Evolutionary conservation across 2,888 invertebrate genomes (phyloP).

Genomic region (Crepidodera aurea): DNA sequence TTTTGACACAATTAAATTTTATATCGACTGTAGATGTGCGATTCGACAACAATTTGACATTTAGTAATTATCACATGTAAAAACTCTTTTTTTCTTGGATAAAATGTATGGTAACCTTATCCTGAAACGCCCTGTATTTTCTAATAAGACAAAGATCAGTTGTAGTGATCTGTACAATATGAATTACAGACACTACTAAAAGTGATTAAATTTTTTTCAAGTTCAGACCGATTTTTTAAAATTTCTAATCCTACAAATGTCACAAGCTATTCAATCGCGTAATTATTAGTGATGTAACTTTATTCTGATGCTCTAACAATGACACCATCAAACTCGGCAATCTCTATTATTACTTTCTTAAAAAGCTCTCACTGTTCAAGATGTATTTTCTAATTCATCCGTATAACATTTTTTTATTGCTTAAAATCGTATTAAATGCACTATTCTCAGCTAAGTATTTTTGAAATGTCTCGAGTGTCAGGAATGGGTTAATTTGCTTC

Average conservation of each 20-base stretch:
- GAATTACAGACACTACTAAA: not conserved
- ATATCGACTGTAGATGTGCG: no score
- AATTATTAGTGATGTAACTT: no score
- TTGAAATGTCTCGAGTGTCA: conserved; percentile 17
- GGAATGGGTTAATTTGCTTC: conserved; percentile 16
- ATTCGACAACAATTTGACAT: no score
- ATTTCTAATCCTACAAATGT: no score
- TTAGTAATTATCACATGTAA: no score
- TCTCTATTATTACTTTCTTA: not conserved
- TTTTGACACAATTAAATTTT: no score
- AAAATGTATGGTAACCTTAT: no score
- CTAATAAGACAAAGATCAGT: not conserved
- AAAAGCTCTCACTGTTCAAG: not conserved
- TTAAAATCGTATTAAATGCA: conserved; percentile 35
- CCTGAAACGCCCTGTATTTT: not conserved
- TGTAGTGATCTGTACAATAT: not conserved
- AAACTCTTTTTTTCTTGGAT: no score
- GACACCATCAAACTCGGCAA: not conserved
- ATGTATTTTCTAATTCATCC: conserved; percentile 6
- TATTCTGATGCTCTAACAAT: not conserved
- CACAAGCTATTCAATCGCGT: no score
- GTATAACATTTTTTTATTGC: conserved; percentile 38
- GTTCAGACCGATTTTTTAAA: not conserved
- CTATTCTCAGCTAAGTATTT: conserved; percentile 32
- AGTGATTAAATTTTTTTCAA: not conserved